Conservation (phyloP, 2,797 vertebrate species). For the Poeciliopsis infans region DNA sequence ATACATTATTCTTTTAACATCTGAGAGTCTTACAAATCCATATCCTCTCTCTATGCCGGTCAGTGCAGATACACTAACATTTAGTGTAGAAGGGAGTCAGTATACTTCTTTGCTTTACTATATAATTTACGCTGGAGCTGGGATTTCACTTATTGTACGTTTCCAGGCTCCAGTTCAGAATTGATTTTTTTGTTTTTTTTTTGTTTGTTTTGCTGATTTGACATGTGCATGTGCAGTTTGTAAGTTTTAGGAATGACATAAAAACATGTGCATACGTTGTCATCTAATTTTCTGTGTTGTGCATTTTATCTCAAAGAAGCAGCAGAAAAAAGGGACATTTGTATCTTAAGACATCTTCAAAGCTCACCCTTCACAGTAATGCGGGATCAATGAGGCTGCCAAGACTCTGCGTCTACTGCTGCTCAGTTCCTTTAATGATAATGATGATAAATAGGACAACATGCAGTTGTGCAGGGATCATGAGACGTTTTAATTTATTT, state of each 20-base stretch:
- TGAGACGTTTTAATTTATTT: constrained; percentile 35
- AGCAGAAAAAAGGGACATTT: constrained; percentile 6
- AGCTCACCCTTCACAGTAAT: background rate
- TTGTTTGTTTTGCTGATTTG: background rate
- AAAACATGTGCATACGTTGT: background rate
- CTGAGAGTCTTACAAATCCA: background rate
- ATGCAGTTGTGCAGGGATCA: constrained; percentile 22
- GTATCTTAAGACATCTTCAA: constrained; percentile 7
- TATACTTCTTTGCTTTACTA: background rate
- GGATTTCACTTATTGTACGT: background rate
- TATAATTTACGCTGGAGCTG: background rate
- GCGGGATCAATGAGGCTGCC: constrained; percentile 26
- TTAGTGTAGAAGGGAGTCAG: background rate
- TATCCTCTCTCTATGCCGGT: background rate
- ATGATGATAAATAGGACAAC: constrained; percentile 24
- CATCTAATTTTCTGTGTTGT: constrained; percentile 23
- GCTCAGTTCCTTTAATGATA: constrained; percentile 27
- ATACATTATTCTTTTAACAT: background rate
- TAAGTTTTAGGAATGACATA: background rate
- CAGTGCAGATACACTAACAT: background rate
- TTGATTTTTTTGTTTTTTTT: background rate
- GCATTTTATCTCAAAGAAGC: constrained; percentile 10
- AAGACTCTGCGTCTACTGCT: constrained; percentile 21
- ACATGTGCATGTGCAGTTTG: background rate
- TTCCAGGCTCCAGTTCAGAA: background rate